Evolutionary conservation across 2,797 vertebrate genomes (phyloP), one percentile per base, ranked within the genome.

Genomic region (Petrocephalus sullivani): DNA sequence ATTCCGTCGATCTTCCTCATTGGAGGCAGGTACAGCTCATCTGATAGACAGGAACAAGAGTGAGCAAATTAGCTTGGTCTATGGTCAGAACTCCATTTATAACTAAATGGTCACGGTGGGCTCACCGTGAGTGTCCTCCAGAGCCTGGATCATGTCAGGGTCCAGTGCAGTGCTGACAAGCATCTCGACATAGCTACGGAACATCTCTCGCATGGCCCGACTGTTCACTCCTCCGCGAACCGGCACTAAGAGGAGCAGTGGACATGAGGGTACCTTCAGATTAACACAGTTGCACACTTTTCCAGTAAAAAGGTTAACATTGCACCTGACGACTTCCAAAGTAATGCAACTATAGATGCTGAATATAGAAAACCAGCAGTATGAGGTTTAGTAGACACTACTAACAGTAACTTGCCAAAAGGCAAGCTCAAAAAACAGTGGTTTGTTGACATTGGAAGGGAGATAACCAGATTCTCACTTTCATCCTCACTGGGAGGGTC

Each of bases 111-210:
- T 10, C 46, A 19, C 85, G 10, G 0, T 8, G 1, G 28, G 90
- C 95, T 93, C 90, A 98, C 97, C 97, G 0, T 98, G 97, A 0
- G 97, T 98, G 93, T 98, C 97, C 92, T 98, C 97, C 92, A 98
- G 95, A 85, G 97, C 97, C 93, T 98, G 97, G 92, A 98, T 98
- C 97, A 98, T 98, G 93, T 98, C 97, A 0, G 97, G 97, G 93
- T 98, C 97, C 46, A 98, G 95, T 0, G 97, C 97, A 0, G 97
- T 98, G 95, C 97, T 98, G 92, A 98, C 97, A 90, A 98, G 91
- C 97, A 98, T 98, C 94, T 98, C 97, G 92, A 98, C 97, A 0
- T 98, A 98, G 93, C 97, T 98, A 91, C 97, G 95, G 95, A 97
- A 98, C 97, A 98, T 98, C 92, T 98, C 97, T 88, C 97, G 96